Conservation (phyloP, 2,888 invertebrate species). For the Phrixothrix hirtus region DNA sequence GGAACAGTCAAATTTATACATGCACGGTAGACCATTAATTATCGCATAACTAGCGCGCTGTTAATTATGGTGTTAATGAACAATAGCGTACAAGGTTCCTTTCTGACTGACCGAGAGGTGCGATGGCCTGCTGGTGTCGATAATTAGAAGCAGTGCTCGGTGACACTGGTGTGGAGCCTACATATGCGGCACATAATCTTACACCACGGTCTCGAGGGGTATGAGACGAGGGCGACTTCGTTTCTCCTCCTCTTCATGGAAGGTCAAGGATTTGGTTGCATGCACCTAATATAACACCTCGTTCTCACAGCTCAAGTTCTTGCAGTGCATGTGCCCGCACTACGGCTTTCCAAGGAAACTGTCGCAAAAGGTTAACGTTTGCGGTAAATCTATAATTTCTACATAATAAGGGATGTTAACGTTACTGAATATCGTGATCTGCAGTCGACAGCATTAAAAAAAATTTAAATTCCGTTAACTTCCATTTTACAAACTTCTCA, state of each 20-base stretch:
- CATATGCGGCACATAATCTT: conserved; percentile 26
- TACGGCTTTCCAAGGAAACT: background rate
- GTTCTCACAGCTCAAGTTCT: conserved; percentile 37
- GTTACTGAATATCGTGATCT: background rate
- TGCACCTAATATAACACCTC: conserved; percentile 37
- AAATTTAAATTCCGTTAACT: too few species aligned
- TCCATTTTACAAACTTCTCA: too few species aligned
- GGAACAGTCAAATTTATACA: conserved; percentile 24
- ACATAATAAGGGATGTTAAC: background rate
- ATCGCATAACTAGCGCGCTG: conserved; percentile 40
- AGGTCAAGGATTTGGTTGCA: conserved; percentile 38
- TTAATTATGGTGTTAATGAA: conserved; percentile 45
- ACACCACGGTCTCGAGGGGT: conserved; percentile 18
- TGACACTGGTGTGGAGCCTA: conserved; percentile 33
- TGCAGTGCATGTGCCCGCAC: conserved; percentile 28
- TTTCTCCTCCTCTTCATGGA: conserved; percentile 34
- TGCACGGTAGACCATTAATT: conserved; percentile 40
- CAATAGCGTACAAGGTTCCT: conserved; percentile 36
- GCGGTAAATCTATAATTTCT: background rate
- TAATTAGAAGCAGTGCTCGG: conserved; percentile 37
- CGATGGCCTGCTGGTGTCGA: conserved; percentile 38
- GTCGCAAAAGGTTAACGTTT: background rate
- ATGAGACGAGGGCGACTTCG: conserved; percentile 29
- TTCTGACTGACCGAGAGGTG: conserved; percentile 36
- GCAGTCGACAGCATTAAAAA: too few species aligned